Conservation (phyloP, 2,797 vertebrate genomes). For the Macropus fuliginosus region DNA sequence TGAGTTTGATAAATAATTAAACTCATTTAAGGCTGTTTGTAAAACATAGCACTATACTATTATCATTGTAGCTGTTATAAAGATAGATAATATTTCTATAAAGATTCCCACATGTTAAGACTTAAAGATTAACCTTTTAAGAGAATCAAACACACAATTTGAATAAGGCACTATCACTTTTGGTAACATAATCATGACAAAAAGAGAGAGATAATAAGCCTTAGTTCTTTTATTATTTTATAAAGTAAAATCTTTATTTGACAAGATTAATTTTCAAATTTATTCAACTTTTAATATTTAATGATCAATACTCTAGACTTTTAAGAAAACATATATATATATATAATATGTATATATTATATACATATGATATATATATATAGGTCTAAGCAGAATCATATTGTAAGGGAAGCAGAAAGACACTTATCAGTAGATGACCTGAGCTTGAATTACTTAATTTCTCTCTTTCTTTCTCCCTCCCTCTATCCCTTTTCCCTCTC, state of each 20-base stretch:
- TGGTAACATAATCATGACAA: not conserved
- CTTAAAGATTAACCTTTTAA: not conserved
- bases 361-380: not conserved
- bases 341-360: no score
- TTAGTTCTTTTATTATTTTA: not conserved
- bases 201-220: not conserved
- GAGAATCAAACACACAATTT: not conserved
- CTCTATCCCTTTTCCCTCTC: no score
- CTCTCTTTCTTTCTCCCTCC: not conserved
- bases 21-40: not conserved
- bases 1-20: not conserved
- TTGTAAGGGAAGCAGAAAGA: not conserved
- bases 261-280: not conserved
- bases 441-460: not conserved
- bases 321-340: not conserved
- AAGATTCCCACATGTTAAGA: not conserved
- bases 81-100: not conserved
- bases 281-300: not conserved
- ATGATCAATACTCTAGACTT: not conserved
- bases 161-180: not conserved
- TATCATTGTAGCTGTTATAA: not conserved
- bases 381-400: not conserved
- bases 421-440: not conserved
- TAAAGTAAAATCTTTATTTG: not conserved
- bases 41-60: not conserved